Evolutionary conservation across 2,888 invertebrate genomes (phyloP).

Genomic region (Parthenolecanium corni): DNA sequence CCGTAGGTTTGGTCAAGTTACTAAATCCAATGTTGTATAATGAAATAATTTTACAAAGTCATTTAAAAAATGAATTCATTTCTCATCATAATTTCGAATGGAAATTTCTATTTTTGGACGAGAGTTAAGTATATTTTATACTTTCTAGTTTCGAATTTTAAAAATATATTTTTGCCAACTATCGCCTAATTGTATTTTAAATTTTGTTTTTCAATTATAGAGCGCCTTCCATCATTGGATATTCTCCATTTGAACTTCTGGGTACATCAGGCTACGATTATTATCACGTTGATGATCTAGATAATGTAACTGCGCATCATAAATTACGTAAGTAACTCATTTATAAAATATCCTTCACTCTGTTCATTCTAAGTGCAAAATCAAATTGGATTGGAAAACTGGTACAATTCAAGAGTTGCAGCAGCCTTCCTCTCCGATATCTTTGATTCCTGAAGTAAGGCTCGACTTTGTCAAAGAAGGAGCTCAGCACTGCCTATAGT

Average conservation of each 20-base stretch:
- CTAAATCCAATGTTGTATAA: constrained; percentile 70
- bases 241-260: constrained; percentile 83
- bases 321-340: constrained; percentile 64
- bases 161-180: background rate
- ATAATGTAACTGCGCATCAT: constrained; percentile 74
- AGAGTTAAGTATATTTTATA: constrained; percentile 42
- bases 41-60: constrained; percentile 70
- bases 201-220: constrained; percentile 39
- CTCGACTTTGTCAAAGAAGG: no score
- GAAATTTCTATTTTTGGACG: constrained; percentile 89
- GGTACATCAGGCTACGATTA: constrained; percentile 95
- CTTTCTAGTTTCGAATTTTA: background rate
- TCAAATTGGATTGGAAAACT: no score
- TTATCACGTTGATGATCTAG: constrained; percentile 87
- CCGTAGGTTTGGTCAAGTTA: constrained; percentile 72
- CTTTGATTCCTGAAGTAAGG: no score
- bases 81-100: constrained; percentile 89
- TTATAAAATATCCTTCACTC: background rate
- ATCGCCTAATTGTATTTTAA: background rate
- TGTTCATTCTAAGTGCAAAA: no score
- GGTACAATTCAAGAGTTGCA: no score
- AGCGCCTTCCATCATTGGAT: constrained; percentile 82
- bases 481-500: no score
- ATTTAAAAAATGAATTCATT: constrained; percentile 70
- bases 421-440: no score